These are phyloP conservation scores for Drosophila mettleri DNA, from an alignment of 2,888 invertebrate genomes.

Conservation along the genomic window DNA sequence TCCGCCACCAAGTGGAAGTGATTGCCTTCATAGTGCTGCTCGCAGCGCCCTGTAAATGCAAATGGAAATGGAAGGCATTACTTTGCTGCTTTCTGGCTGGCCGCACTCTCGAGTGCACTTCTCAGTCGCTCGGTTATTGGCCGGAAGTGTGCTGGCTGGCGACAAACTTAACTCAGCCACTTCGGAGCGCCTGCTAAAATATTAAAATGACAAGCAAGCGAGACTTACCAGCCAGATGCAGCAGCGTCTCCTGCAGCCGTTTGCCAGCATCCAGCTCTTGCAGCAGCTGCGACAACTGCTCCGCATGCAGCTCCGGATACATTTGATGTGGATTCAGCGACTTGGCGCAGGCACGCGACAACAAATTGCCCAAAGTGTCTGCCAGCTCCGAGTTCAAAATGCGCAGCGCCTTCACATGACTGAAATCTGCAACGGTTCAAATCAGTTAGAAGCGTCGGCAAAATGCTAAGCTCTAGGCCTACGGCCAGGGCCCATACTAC, in stretches of 20 bases:
- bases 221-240: constrained; percentile 87
- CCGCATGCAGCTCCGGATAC: constrained; percentile 88
- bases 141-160: constrained; percentile 49
- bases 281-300: constrained; percentile 85
- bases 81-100: constrained; percentile 52
- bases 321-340: constrained; percentile 92
- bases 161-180: constrained; percentile 43
- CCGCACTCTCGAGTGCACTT: constrained; percentile 69
- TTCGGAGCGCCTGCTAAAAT: constrained; percentile 61
- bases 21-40: constrained; percentile 89
- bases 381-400: constrained; percentile 95
- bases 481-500: constrained; percentile 10
- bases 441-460: constrained; percentile 2
- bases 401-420: constrained; percentile 90
- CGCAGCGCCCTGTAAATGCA: constrained; percentile 87
- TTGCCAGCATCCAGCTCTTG: constrained; percentile 85
- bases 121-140: constrained; percentile 58
- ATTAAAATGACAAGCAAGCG: constrained; percentile 57
- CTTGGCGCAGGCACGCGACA: constrained; percentile 91
- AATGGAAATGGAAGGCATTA: constrained; percentile 52
- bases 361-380: constrained; percentile 95
- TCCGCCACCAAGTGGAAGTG: constrained; percentile 94
- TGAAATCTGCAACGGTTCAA: constrained; percentile 90
- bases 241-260: constrained; percentile 87
- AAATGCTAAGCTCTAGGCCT: background rate